A percentile compares a stretch with the other conserved stretches of the same genome.
Conservation (phyloP, 2,888 invertebrate genomes). For the Cataglyphis cursor region DNA sequence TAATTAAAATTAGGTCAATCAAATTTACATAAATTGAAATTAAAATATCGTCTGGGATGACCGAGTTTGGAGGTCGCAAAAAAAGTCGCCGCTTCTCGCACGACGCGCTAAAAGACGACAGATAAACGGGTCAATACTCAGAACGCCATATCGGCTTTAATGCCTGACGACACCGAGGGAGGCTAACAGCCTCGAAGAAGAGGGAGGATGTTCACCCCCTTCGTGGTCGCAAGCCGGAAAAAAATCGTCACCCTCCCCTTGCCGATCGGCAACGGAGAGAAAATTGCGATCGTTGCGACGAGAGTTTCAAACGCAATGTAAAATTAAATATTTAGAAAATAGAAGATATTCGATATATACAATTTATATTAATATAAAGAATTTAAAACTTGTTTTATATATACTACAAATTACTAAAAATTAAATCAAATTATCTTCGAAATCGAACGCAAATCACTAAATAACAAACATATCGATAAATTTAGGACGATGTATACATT, state of each 20-base stretch:
- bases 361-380: background rate
- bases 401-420: background rate
- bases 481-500: background rate
- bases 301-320: slow-evolving; percentile 7
- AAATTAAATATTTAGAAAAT: slow-evolving; percentile 5
- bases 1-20: no score
- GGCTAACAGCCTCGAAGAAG: slow-evolving; percentile 69
- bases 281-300: slow-evolving; percentile 23
- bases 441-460: background rate
- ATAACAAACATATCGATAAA: background rate
- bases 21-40: background rate
- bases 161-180: slow-evolving; percentile 78
- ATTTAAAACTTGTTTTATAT: background rate
- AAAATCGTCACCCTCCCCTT: slow-evolving; percentile 59
- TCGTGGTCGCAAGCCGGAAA: slow-evolving; percentile 66
- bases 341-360: background rate
- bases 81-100: background rate
- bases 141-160: slow-evolving; percentile 84
- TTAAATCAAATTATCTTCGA: background rate
- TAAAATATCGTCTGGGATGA: slow-evolving; percentile 10
- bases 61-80: slow-evolving; percentile 5
- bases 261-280: slow-evolving; percentile 28
- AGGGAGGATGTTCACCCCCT: slow-evolving; percentile 75
- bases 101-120: slow-evolving; percentile 59
- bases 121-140: slow-evolving; percentile 85